Conservation (phyloP, 2,888 invertebrate genomes). For the Melikaiella ostensackeni region DNA sequence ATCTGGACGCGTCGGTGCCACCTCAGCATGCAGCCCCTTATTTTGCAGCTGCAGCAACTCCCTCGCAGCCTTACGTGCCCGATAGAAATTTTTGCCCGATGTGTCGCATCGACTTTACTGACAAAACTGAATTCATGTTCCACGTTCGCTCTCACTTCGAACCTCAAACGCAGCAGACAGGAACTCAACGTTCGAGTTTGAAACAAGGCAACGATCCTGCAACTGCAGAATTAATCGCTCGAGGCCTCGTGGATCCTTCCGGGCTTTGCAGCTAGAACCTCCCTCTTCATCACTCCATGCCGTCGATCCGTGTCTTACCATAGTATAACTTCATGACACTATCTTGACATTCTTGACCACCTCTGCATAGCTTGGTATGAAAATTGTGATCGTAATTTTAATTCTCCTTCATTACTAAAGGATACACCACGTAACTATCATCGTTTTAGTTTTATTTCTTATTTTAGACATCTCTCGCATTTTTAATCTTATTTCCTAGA, state of each 20-base stretch:
- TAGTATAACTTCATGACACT: conserved; percentile 63
- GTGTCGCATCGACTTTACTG: conserved; percentile 83
- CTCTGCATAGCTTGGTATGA: conserved; percentile 39
- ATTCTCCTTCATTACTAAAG: conserved; percentile 4
- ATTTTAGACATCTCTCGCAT: not conserved
- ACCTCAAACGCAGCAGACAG: conserved; percentile 64
- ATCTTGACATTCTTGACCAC: conserved; percentile 27
- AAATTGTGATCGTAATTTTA: conserved; percentile 39
- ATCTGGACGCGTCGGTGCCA: conserved; percentile 70
- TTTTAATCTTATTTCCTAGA: not conserved
- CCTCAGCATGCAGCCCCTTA: conserved; percentile 76
- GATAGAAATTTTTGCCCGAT: conserved; percentile 81
- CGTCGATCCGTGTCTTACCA: conserved; percentile 73
- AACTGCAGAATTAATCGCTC: conserved; percentile 73
- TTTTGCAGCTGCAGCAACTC: conserved; percentile 72
- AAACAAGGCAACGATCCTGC: conserved; percentile 71
- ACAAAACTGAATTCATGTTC: conserved; percentile 85
- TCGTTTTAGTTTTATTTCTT: not conserved
- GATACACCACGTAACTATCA: conserved; percentile 17
- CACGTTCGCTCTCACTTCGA: conserved; percentile 84
- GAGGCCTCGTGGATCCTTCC: conserved; percentile 73
- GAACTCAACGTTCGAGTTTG: conserved; percentile 57
- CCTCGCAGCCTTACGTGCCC: conserved; percentile 71
- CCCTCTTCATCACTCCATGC: conserved; percentile 61
- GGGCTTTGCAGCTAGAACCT: conserved; percentile 75